phyloP scores from a whole-genome alignment of 2,888 invertebrate genomes.

The Candidula unifasciata region DNA sequence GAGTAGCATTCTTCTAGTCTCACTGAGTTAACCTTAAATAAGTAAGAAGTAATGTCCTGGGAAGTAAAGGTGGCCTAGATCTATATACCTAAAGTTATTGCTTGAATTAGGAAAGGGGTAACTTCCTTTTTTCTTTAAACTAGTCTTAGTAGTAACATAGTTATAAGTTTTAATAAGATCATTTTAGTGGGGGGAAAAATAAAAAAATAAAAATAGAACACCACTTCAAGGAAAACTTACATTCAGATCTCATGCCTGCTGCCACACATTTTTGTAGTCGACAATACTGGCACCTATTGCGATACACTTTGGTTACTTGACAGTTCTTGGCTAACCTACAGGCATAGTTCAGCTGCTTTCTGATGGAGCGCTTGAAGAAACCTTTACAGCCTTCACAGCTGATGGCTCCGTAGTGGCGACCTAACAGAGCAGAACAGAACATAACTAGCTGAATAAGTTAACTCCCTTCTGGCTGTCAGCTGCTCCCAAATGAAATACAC shows the following conservation, averaged over 20 bases:
- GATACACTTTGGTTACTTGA: slow-evolving; percentile 98
- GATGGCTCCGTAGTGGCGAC: slow-evolving; percentile 93
- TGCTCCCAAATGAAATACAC: no score
- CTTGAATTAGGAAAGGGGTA: no score
- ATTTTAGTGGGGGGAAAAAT: not conserved
- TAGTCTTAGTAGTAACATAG: no score
- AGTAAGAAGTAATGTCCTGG: no score
- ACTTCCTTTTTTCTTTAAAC: no score
- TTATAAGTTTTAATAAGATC: no score
- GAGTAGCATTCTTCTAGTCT: no score
- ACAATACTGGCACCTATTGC: slow-evolving; percentile 99
- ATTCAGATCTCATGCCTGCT: slow-evolving; percentile 99
- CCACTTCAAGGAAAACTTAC: slow-evolving; percentile 82
- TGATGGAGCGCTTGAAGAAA: slow-evolving; percentile 97
- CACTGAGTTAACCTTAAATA: no score
- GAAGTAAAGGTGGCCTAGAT: no score
- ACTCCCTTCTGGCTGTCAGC: no score
- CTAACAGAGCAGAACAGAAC: slow-evolving; percentile 67
- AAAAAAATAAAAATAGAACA: not conserved
- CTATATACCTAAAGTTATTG: no score
- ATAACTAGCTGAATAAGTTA: no score
- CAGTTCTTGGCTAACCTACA: slow-evolving; percentile 97
- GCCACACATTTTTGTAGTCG: slow-evolving; percentile 97
- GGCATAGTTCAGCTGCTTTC: slow-evolving; percentile 97
- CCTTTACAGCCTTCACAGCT: slow-evolving; percentile 98